Percentiles rank a stretch among this genome's conserved stretches.
phyloP scores from a whole-genome alignment of 1,140 invertebrate genomes.

The Euwallacea fornicatus region DNA sequence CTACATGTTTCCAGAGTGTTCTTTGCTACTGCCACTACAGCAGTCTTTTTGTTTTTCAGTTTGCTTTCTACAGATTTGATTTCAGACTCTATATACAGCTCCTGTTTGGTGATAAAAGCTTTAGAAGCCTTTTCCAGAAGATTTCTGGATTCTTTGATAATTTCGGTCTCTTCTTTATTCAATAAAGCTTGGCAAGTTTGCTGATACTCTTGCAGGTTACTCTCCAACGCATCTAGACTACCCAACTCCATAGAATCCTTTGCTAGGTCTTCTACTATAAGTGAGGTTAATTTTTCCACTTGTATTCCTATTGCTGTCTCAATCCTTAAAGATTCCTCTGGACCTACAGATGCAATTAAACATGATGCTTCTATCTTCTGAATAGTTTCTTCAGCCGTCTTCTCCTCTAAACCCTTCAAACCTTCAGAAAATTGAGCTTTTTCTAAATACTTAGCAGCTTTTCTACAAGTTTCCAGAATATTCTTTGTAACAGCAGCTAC shows the following conservation, averaged over 20 bases:
- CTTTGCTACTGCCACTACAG: conserved; percentile 23
- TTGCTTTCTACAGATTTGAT: conserved; percentile 15
- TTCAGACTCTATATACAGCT: conserved; percentile 12
- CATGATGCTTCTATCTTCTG: too few species aligned
- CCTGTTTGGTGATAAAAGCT: conserved; percentile 15
- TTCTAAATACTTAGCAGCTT: too few species aligned
- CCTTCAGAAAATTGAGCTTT: too few species aligned
- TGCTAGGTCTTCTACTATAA: not conserved
- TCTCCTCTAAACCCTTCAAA: too few species aligned
- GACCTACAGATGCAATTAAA: too few species aligned
- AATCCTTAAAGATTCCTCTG: not conserved
- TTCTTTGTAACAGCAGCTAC: too few species aligned
- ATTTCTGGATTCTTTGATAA: conserved; percentile 27
- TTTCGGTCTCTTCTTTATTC: conserved; percentile 34
- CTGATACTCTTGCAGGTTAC: conserved; percentile 19
- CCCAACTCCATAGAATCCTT: not conserved
- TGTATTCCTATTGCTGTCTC: too few species aligned
- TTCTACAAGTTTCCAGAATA: too few species aligned
- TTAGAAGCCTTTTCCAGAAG: conserved; percentile 18
- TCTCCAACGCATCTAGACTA: conserved; percentile 1
- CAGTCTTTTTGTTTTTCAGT: conserved; percentile 22
- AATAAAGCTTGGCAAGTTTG: conserved; percentile 25
- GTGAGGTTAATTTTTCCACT: too few species aligned
- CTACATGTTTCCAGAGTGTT: conserved; percentile 34
- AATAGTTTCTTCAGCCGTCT: too few species aligned